Base-by-base conservation (phyloP, 2,113 vertebrate genomes). In the Megaptera novaeangliae region DNA sequence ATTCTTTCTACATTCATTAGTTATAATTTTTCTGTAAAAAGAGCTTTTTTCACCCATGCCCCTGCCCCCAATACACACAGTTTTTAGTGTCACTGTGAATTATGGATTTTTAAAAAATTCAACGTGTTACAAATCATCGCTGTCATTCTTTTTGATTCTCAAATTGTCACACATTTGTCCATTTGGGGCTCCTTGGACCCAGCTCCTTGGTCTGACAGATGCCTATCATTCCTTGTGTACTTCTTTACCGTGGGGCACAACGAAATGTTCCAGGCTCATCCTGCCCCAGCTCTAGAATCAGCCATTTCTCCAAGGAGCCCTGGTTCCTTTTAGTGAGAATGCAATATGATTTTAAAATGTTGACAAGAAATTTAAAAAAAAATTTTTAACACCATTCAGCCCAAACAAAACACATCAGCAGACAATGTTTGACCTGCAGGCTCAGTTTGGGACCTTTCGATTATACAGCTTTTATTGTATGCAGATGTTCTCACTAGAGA, bases 301-400 rank as follows among this genome's bases (percentile, higher is more conserved):
- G 7, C 44, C 77, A 34, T 91, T 96, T 95, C 66, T 59, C 61
- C 49, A 92, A 91, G 8, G 63, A 83, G 52, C 11, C 59, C 46
- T 69, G 6, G 5, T 88, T 88, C 46, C 39, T 95, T 91, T 90
- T 14, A 93, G 46, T 96, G 72, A 68, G 39, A 93, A 74, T 57
- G 61, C 95, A 64, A 69, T 74, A 4, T 80, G 89, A 74, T 66
- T 95, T 92, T 84, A 71, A 96, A 93, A 68, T 29, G 39, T 74
- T 91, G 46, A 80, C 31, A 46, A 44, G 2, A 27, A 71, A 49
- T 63, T 93, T 13, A 2, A 18, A 14, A 27, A 27, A 80, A 71
- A 39, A 5, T 6, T 6, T 23, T 81, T 5, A 31, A 68, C 1
- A 8, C 17, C 10, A 1, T 39, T 86, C 44, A 69, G 29, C 14